These are phyloP conservation scores for Drosophila anomelani DNA, from an alignment of 2,888 invertebrate genomes.

Conservation along the genomic window DNA sequence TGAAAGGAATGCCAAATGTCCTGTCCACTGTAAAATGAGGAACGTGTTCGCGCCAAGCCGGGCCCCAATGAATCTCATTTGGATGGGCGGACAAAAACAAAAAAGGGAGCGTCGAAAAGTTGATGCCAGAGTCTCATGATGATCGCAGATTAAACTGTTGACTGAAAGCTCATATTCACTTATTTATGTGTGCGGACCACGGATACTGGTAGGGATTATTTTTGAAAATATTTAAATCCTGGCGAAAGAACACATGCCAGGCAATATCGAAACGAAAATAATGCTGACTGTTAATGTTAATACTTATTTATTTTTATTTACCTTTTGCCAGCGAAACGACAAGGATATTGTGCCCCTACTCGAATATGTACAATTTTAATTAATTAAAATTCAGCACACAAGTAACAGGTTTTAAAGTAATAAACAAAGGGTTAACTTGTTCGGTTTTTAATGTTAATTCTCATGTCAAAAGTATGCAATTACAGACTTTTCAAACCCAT, in stretches of 20 bases:
- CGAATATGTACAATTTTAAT: neutral
- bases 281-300: neutral
- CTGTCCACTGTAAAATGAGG: slow-evolving; percentile 36
- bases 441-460: neutral
- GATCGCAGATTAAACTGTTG: slow-evolving; percentile 31
- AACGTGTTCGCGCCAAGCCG: slow-evolving; percentile 27
- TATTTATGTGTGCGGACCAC: neutral
- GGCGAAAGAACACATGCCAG: neutral
- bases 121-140: slow-evolving; percentile 2
- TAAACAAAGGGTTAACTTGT: neutral
- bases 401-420: neutral
- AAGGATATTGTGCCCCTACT: neutral
- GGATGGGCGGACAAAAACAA: slow-evolving; percentile 1
- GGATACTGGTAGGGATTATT: slow-evolving; percentile 6
- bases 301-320: slow-evolving; percentile 10
- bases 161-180: slow-evolving; percentile 4
- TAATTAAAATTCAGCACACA: neutral
- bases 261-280: neutral
- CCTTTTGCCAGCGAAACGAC: neutral
- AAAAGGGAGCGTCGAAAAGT: neutral
- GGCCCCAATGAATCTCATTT: slow-evolving; percentile 34
- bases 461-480: neutral
- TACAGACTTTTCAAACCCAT: too few relatives aligned
- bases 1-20: slow-evolving; percentile 34
- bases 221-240: slow-evolving; percentile 11